Percentiles rank a stretch among this genome's conserved stretches.
phyloP scores from a whole-genome alignment of 1,140 invertebrate species.

The Leptinotarsa lineolata region DNA sequence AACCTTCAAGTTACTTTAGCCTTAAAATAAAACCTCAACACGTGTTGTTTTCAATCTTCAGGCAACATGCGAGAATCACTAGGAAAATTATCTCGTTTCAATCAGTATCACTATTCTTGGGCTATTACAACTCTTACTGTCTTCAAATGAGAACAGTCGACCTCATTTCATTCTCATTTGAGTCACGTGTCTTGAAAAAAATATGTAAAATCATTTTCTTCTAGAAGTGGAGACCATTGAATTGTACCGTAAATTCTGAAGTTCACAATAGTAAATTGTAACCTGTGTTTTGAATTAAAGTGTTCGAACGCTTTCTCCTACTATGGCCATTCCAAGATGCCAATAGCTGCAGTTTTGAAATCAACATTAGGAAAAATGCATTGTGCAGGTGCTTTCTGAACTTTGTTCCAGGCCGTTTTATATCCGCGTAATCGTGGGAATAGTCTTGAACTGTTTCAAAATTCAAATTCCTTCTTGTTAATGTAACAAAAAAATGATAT shows the following conservation, averaged over 20 bases:
- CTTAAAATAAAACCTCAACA: too few relatives aligned
- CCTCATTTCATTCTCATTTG: not conserved
- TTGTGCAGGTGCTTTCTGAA: not conserved
- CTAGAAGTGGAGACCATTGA: not conserved
- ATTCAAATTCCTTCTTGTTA: not conserved
- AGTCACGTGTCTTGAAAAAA: not conserved
- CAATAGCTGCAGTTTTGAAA: slow-evolving; percentile 8
- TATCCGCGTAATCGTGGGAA: slow-evolving; percentile 10
- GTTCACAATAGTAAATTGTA: slow-evolving; percentile 6
- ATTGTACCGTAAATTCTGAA: not conserved
- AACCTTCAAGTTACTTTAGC: too few relatives aligned
- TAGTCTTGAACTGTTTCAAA: not conserved
- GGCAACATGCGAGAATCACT: too few relatives aligned
- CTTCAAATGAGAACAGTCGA: not conserved
- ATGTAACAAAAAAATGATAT: not conserved
- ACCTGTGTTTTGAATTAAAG: not conserved
- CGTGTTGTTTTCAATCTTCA: too few relatives aligned
- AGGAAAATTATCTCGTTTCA: too few relatives aligned
- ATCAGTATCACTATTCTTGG: too few relatives aligned
- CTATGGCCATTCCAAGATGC: not conserved
- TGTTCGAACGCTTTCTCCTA: not conserved
- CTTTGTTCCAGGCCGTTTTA: not conserved
- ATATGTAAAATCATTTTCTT: not conserved
- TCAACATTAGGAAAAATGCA: slow-evolving; percentile 10
- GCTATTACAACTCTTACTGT: too few relatives aligned